phyloP scores from a whole-genome alignment of 2,888 invertebrate species.

The Caenorhabditis imperialis region DNA sequence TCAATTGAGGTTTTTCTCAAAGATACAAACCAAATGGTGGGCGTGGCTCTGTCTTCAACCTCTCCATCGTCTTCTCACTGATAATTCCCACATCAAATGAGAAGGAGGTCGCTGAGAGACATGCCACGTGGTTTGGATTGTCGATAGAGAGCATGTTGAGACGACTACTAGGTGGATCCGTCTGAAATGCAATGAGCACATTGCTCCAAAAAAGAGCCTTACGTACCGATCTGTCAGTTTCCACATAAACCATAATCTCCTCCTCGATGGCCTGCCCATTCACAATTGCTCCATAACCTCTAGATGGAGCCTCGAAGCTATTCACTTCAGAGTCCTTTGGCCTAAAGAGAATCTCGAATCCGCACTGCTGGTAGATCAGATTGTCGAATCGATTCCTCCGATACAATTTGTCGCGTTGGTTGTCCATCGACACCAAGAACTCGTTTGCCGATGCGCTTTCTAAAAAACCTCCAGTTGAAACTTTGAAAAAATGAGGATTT shows the following conservation, averaged over 20 bases:
- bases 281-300: conserved; percentile 49
- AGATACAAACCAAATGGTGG: conserved; percentile 59
- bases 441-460: conserved; percentile 58
- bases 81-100: conserved; percentile 63
- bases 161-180: conserved; percentile 38
- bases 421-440: conserved; percentile 61
- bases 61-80: conserved; percentile 50
- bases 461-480: not conserved
- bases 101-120: conserved; percentile 48
- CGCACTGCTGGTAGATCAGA: conserved; percentile 59
- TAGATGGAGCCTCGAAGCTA: conserved; percentile 31
- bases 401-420: conserved; percentile 62
- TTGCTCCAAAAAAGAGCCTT: not conserved
- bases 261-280: conserved; percentile 63
- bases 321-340: conserved; percentile 40
- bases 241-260: conserved; percentile 62
- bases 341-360: conserved; percentile 69
- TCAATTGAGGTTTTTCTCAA: conserved; percentile 1
- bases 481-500: not conserved
- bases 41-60: conserved; percentile 58
- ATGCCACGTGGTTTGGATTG: conserved; percentile 43
- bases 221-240: conserved; percentile 60
- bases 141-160: conserved; percentile 31
- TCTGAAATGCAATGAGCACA: conserved; percentile 14
- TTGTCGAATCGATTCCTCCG: conserved; percentile 50